Evolutionary conservation across 2,113 vertebrate species (phyloP).

Genomic region (Corythornis vintsioides): DNA sequence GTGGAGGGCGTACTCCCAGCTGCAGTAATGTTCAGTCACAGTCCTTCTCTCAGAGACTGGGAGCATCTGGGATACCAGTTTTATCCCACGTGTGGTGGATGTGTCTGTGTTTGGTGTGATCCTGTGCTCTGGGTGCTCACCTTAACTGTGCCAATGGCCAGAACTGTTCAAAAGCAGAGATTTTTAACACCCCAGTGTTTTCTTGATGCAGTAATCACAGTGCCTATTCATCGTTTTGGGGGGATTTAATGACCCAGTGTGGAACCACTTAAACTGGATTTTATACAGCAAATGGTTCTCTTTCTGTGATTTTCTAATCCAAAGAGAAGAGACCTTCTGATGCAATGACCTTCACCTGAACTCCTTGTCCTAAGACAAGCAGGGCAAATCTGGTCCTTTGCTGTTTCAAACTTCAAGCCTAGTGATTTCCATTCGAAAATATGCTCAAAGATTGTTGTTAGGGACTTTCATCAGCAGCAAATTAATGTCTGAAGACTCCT

Average conservation of each 20-base stretch:
- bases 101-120: background rate
- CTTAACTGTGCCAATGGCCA: background rate
- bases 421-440: background rate
- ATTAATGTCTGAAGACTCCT: background rate
- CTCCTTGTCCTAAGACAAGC: background rate
- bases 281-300: background rate
- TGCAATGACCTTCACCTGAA: background rate
- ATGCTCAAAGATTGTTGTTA: background rate
- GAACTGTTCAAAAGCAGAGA: background rate
- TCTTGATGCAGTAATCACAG: background rate
- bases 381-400: background rate
- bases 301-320: background rate
- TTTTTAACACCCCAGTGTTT: background rate
- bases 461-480: background rate
- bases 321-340: background rate
- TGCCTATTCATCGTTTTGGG: background rate
- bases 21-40: accelerated
- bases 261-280: background rate
- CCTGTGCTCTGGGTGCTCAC: background rate
- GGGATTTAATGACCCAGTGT: background rate
- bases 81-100: background rate
- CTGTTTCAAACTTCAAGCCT: background rate
- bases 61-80: background rate
- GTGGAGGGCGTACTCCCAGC: background rate
- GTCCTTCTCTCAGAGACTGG: accelerated